Conservation (phyloP, 2,113 vertebrate genomes). For the Eonycteris spelaea region DNA sequence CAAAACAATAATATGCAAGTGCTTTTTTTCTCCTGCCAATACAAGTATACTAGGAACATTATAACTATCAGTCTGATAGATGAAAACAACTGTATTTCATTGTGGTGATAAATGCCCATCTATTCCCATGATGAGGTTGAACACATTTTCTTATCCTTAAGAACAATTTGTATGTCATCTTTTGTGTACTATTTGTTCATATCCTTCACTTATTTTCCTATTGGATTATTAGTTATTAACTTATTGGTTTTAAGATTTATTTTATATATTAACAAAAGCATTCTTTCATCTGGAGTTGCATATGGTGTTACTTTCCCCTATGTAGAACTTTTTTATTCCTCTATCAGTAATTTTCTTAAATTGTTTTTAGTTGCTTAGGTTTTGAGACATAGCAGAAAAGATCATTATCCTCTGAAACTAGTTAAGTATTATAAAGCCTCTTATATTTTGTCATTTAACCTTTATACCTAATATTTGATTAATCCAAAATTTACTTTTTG, state of each 20-base stretch:
- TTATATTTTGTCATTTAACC: not conserved
- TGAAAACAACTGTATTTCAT: not conserved
- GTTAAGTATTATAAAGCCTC: not conserved
- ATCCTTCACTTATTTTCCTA: not conserved
- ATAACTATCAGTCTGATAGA: not conserved
- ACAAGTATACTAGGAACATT: not conserved
- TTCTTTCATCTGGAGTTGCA: not conserved
- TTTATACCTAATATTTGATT: not conserved
- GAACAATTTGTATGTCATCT: not conserved
- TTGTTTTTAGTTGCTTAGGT: constrained; percentile 8
- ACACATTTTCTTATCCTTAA: not conserved
- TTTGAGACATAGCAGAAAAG: not conserved
- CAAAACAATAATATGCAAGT: not conserved
- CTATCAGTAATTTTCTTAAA: not conserved
- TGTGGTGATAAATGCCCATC: not conserved
- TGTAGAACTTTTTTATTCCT: not conserved
- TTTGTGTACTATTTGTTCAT: not conserved
- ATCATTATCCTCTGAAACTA: not conserved
- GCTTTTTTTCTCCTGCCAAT: not conserved
- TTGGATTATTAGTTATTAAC: not conserved
- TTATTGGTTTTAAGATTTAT: not conserved
- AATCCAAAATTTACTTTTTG: not conserved
- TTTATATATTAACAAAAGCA: not conserved
- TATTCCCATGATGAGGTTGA: not conserved
- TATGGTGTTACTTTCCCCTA: fast-evolving